A percentile compares a stretch with the other conserved stretches of the same genome.
These are phyloP conservation scores for Stenurella melanura DNA, from an alignment of 2,888 invertebrate species.

Conservation along the genomic window DNA sequence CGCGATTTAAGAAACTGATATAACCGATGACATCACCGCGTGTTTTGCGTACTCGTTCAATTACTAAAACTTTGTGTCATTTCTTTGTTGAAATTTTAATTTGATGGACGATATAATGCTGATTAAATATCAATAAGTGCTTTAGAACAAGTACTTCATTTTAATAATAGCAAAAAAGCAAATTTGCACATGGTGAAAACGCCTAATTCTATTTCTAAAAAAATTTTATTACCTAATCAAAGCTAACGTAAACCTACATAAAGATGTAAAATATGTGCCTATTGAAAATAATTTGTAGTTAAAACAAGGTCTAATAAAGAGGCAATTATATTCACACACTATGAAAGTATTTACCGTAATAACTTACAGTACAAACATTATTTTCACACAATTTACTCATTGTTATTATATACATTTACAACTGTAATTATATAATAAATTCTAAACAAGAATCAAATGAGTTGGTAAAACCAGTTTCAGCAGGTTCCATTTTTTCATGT, in stretches of 20 bases:
- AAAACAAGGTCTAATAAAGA: conserved; percentile 42
- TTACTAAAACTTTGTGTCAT: too few species aligned
- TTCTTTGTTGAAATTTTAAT: too few species aligned
- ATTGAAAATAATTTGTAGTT: not conserved
- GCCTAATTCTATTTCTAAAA: too few species aligned
- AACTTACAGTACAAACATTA: not conserved
- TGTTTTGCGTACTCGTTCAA: too few species aligned
- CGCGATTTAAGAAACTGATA: too few species aligned
- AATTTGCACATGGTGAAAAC: too few species aligned
- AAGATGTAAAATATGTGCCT: not conserved
- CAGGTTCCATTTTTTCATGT: not conserved
- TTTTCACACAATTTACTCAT: conserved; percentile 25
- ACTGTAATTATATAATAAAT: conserved; percentile 15
- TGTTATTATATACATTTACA: conserved; percentile 5
- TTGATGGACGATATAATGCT: too few species aligned
- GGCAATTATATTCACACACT: conserved; percentile 14
- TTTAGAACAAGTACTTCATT: too few species aligned
- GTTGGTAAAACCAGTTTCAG: conserved; percentile 1
- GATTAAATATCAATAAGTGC: too few species aligned
- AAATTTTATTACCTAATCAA: too few species aligned
- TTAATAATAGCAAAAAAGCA: too few species aligned
- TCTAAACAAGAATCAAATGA: conserved; percentile 7
- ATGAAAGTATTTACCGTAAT: not conserved
- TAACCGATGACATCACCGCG: too few species aligned
- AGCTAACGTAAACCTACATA: not conserved